phyloP scores from a whole-genome alignment of 2,888 invertebrate genomes.

The Osmoderma eremita region DNA sequence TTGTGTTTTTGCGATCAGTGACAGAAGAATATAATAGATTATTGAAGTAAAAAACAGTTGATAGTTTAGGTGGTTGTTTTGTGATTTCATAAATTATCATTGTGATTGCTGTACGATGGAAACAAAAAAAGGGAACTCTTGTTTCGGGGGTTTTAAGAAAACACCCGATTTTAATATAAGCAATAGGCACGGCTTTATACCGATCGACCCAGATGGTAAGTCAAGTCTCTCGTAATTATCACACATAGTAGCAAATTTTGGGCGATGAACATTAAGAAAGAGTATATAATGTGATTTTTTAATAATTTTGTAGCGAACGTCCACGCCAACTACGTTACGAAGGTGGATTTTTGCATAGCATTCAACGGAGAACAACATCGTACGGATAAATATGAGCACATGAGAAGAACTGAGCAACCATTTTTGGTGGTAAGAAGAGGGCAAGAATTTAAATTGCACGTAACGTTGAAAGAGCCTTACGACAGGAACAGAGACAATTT shows the following conservation, averaged over 20 bases:
- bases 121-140: conserved; percentile 4
- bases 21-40: background rate
- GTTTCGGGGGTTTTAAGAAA: conserved; percentile 3
- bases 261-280: too few relatives aligned
- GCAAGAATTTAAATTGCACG: conserved; percentile 76
- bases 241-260: too few relatives aligned
- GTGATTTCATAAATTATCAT: too few relatives aligned
- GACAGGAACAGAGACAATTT: conserved; percentile 76
- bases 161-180: conserved; percentile 14
- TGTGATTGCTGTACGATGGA: conserved; percentile 8
- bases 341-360: conserved; percentile 74
- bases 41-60: background rate
- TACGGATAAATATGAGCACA: conserved; percentile 77
- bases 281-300: background rate
- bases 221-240: too few relatives aligned
- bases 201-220: conserved; percentile 1
- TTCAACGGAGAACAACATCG: conserved; percentile 78
- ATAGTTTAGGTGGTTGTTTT: background rate
- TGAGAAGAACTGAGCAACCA: conserved; percentile 67
- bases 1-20: background rate
- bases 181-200: background rate
- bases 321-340: conserved; percentile 71
- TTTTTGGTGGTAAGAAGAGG: conserved; percentile 81
- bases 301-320: conserved; percentile 57
- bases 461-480: conserved; percentile 77